These are phyloP conservation scores for Oreochromis spilurus DNA, from an alignment of 2,113 vertebrate genomes.

Conservation along the genomic window DNA sequence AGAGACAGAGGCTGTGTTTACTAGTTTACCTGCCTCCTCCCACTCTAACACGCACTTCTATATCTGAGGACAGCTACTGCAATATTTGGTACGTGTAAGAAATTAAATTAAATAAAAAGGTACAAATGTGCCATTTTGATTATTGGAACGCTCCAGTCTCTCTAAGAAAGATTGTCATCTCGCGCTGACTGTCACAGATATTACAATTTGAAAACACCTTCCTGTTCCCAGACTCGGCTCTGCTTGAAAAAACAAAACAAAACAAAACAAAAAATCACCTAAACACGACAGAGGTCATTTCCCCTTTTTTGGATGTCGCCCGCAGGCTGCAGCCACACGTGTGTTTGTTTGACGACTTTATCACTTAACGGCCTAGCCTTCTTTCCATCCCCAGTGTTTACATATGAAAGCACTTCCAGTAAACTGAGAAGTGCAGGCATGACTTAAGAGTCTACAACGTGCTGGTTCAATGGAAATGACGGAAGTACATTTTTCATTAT, in stretches of 20 bases:
- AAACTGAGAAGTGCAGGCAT: slow-evolving; percentile 46
- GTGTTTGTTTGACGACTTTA: slow-evolving; percentile 10
- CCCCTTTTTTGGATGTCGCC: not conserved
- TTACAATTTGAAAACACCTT: not conserved
- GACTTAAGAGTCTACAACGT: slow-evolving; percentile 40
- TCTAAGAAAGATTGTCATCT: not conserved
- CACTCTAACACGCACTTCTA: not conserved
- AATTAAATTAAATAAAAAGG: not conserved
- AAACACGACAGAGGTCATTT: not conserved
- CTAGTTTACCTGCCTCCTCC: not conserved
- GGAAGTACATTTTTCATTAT: slow-evolving; percentile 70
- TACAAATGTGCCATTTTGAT: not conserved
- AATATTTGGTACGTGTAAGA: not conserved
- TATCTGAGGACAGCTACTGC: not conserved
- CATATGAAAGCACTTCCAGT: slow-evolving; percentile 68
- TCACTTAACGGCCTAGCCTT: not conserved
- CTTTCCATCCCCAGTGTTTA: slow-evolving; percentile 59
- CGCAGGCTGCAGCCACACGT: not conserved
- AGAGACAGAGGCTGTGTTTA: slow-evolving; percentile 51
- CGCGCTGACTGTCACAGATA: not conserved
- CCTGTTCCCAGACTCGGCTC: not conserved
- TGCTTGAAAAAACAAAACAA: not conserved
- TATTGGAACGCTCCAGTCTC: not conserved
- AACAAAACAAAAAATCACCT: not conserved
- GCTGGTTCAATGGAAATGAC: slow-evolving; percentile 69